Base-by-base conservation (phyloP, 2,113 vertebrate genomes). In the Chloroceryle aenea region DNA sequence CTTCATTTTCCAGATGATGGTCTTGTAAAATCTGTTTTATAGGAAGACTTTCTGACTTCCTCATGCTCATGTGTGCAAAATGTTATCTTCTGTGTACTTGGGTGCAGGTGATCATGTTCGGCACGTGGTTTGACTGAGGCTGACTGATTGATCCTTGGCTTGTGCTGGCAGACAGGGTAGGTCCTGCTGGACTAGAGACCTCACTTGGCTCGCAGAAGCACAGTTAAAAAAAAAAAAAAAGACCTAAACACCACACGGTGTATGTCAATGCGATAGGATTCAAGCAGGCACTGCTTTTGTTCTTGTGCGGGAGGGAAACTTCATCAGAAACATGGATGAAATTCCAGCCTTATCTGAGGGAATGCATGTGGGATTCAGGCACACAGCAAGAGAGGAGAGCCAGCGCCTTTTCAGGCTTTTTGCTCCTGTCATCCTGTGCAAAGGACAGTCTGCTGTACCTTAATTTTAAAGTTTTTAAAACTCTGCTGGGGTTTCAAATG, bases 281-380 rank as follows among this genome's bases (percentile, higher is more conserved):
- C 1, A 1, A 84, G 76, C 73, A 80, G 87, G 72, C 71, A 36
- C 81, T 67, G 76, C 20, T 43, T 95, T 90, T 96, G 62, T 50
- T 94, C 80, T 88, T 50, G 14, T 79, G 58, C 12, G 0, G 45
- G 63, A 87, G 62, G 68, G 47, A 78, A 85, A 82, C 89, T 95
- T 89, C 67, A 48, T 77, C 45, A 85, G 63, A 92, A 95, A 43
- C 36, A 10, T 6, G 4, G 92, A 66, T 95, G 88, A 95, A 95
- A 96, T 94, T 92, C 20, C 56, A 93, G 45, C 32, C 89, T 96
- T 94, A 90, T 95, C 94, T 94, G 69, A 61, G 71, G 74, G 89
- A 90, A 78, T 62, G 32, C 3, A 8, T 62, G 71, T 85, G 79
- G 81, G 77, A 91, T 97, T 97, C 62, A 72, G 96, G 40, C 23